Conservation (phyloP, 2,888 invertebrate species). For the Drosophila nr. medialis region DNA sequence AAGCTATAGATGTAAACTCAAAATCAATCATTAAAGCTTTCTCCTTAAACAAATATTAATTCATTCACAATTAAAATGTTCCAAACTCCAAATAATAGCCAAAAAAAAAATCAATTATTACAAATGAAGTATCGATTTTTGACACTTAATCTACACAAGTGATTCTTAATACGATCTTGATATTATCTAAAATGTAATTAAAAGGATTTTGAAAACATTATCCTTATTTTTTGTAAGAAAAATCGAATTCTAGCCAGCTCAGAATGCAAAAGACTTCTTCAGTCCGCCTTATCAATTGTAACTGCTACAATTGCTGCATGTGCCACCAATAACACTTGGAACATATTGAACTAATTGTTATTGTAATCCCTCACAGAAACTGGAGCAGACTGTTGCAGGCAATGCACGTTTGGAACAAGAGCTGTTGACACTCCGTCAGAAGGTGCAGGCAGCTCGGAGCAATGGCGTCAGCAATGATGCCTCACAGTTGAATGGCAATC, state of each 20-base stretch:
- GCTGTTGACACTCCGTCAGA: constrained; percentile 92
- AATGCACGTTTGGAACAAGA: constrained; percentile 95
- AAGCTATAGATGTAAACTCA: neutral
- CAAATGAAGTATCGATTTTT: neutral
- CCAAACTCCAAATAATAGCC: neutral
- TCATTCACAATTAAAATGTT: neutral
- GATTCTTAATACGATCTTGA: neutral
- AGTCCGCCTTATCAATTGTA: constrained; percentile 20
- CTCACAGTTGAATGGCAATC: constrained; percentile 83
- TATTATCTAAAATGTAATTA: too few species aligned
- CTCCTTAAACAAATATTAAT: neutral
- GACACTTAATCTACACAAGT: neutral
- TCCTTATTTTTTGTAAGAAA: neutral
- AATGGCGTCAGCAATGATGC: constrained; percentile 85
- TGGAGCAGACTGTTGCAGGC: constrained; percentile 96
- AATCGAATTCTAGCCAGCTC: neutral
- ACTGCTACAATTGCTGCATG: constrained; percentile 56
- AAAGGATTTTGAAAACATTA: too few species aligned
- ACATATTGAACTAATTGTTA: constrained; percentile 5
- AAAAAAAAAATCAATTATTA: neutral
- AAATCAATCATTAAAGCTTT: neutral
- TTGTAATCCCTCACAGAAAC: constrained; percentile 86
- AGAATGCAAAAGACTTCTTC: constrained; percentile 71
- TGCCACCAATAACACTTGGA: constrained; percentile 30
- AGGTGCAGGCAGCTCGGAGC: constrained; percentile 89